A percentile compares a stretch with the other conserved stretches of the same genome.
phyloP scores from a whole-genome alignment of 2,113 vertebrate genomes.

The Paraplagusia blochii region DNA sequence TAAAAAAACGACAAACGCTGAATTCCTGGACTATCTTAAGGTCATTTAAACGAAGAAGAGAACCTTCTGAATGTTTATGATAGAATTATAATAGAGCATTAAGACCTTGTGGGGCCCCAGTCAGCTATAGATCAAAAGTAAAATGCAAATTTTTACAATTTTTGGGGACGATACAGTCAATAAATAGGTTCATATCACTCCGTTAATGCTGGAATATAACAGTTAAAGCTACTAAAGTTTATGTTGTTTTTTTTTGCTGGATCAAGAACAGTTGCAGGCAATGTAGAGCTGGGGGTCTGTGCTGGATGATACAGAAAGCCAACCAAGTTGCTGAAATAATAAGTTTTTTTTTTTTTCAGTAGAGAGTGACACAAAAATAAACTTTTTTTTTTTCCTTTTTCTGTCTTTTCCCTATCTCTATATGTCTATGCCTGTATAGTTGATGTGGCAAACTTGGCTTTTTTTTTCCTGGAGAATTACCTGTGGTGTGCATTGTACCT shows the following conservation, averaged over 20 bases:
- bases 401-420: conserved; percentile 69
- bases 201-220: not conserved
- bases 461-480: conserved; percentile 78
- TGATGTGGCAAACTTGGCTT: conserved; percentile 84
- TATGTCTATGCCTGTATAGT: conserved; percentile 90
- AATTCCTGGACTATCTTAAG: too few species aligned
- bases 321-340: conserved; percentile 43
- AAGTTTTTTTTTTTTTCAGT: conserved; percentile 61
- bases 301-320: conserved; percentile 53
- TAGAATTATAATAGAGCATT: too few species aligned
- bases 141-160: not conserved
- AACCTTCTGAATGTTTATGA: too few species aligned
- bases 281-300: conserved; percentile 65
- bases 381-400: conserved; percentile 44
- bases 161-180: not conserved
- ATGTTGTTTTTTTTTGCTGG: conserved; percentile 14
- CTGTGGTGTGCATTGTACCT: conserved; percentile 85
- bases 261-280: conserved; percentile 11
- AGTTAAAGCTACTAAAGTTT: not conserved
- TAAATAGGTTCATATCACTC: not conserved
- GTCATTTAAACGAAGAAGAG: too few species aligned
- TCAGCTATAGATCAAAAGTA: not conserved
- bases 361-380: conserved; percentile 51
- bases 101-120: not conserved
- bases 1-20: too few species aligned